phyloP scores from a whole-genome alignment of 2,113 vertebrate species.

The Eulemur rufifrons region DNA sequence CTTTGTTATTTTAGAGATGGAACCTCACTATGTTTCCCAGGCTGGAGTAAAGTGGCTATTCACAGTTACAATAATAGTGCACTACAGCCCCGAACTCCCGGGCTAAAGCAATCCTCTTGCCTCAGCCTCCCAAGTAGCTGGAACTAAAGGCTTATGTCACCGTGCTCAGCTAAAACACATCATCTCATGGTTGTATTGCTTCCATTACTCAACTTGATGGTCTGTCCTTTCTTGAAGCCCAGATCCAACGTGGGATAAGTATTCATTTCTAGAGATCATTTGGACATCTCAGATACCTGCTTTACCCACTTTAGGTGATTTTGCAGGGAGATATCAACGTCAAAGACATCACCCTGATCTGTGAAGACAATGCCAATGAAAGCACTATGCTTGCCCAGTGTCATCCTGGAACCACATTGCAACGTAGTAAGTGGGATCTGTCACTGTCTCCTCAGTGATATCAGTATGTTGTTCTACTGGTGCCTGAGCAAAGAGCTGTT shows the following conservation, averaged over 20 bases:
- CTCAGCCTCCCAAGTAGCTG: neutral
- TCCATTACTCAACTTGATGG: slow-evolving; percentile 93
- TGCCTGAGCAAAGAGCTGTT: slow-evolving; percentile 90
- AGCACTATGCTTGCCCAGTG: slow-evolving; percentile 91
- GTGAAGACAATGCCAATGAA: slow-evolving; percentile 92
- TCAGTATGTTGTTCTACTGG: slow-evolving; percentile 89
- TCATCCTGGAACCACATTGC: slow-evolving; percentile 91
- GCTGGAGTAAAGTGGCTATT: neutral
- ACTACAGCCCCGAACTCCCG: neutral
- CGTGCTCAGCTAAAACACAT: slow-evolving; percentile 11
- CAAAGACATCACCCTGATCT: slow-evolving; percentile 91
- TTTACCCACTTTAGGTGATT: slow-evolving; percentile 96
- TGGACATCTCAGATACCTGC: slow-evolving; percentile 89
- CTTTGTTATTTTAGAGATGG: neutral
- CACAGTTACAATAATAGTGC: neutral
- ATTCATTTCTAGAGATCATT: slow-evolving; percentile 88
- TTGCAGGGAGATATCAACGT: slow-evolving; percentile 93
- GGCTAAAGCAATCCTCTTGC: neutral
- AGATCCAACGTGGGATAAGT: slow-evolving; percentile 89
- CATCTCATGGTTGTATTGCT: slow-evolving; percentile 89
- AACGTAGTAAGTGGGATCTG: slow-evolving; percentile 92
- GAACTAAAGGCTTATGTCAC: neutral
- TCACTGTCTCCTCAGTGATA: slow-evolving; percentile 89
- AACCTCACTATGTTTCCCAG: neutral
- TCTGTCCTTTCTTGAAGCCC: slow-evolving; percentile 94